These are phyloP conservation scores for Macropus fuliginosus DNA, from an alignment of 2,797 vertebrate genomes.

Conservation along the genomic window DNA sequence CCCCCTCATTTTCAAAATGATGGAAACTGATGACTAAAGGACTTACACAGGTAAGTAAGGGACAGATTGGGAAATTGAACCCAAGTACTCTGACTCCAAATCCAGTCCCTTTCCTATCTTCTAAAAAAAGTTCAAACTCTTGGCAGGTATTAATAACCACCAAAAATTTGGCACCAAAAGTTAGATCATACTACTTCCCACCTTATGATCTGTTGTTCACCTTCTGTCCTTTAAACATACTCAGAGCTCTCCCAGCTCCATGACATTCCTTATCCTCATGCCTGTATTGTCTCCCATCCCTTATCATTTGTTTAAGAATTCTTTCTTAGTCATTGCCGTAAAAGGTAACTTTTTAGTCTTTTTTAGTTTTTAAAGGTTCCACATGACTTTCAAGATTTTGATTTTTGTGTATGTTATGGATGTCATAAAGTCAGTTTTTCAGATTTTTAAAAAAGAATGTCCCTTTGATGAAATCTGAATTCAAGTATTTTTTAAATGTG, in stretches of 20 bases:
- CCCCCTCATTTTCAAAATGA: background rate
- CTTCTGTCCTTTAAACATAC: background rate
- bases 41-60: background rate
- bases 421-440: background rate
- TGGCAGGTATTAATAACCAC: background rate
- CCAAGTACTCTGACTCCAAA: background rate
- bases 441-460: too few relatives aligned
- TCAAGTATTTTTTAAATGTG: background rate
- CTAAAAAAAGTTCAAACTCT: background rate
- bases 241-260: background rate
- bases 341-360: background rate
- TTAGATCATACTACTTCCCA: background rate
- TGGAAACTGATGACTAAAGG: background rate
- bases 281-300: background rate
- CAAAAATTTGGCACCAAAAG: background rate
- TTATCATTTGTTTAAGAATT: background rate
- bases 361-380: background rate
- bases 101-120: background rate
- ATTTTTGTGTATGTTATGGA: background rate
- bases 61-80: background rate
- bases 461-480: background rate
- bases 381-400: background rate
- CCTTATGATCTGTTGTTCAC: background rate
- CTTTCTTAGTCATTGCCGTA: background rate
- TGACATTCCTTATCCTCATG: background rate